phyloP scores from a whole-genome alignment of 1,140 invertebrate species.

The Melanaphis sacchari region DNA sequence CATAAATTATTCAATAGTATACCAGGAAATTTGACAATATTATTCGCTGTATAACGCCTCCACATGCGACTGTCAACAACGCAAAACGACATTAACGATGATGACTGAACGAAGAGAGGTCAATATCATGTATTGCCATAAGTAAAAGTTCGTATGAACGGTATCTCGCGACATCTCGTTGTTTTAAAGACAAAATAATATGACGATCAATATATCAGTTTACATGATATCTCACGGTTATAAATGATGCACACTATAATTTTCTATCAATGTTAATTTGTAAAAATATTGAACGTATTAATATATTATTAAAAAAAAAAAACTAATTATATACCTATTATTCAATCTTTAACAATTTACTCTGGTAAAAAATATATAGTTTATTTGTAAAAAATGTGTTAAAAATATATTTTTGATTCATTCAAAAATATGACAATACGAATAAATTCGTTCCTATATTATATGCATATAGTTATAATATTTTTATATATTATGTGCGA shows the following conservation, averaged over 20 bases:
- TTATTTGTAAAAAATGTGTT: background rate
- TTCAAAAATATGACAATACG: background rate
- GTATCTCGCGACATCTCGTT: background rate
- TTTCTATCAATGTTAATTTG: background rate
- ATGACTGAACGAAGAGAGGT: conserved; percentile 20
- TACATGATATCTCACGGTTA: background rate
- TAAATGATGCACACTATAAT: background rate
- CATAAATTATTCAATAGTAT: conserved; percentile 15
- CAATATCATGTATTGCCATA: conserved; percentile 5
- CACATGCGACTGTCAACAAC: background rate
- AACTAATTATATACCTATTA: background rate
- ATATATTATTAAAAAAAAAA: background rate
- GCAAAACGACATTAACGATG: conserved; percentile 36
- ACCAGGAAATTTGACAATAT: conserved; percentile 28
- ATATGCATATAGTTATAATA: no score
- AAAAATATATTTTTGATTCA: background rate
- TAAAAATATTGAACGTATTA: background rate
- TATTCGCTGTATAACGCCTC: conserved; percentile 25
- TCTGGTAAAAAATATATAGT: background rate
- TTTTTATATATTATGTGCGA: background rate
- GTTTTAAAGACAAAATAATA: background rate
- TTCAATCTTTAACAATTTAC: background rate
- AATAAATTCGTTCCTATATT: background rate
- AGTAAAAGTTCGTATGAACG: conserved; percentile 38
- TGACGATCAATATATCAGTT: background rate